Base-by-base conservation (phyloP, 1,140 invertebrate genomes). In the Brachionus paranguensis region DNA sequence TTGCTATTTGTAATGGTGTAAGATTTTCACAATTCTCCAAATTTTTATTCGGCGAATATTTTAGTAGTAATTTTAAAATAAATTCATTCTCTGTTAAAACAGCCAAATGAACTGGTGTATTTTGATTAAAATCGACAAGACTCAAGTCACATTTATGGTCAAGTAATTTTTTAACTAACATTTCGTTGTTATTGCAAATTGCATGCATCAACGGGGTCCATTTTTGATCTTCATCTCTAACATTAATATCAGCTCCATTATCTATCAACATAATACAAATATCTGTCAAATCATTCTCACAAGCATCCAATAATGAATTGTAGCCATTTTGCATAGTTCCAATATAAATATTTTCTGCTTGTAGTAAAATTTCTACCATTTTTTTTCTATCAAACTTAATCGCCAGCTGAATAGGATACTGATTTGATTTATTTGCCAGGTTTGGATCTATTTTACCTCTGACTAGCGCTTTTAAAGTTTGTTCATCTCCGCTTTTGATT, bases 191-290 rank as follows among this genome's bases (percentile, higher is more conserved):
- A 47, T 81, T 81, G 12, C 64, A 60, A 14, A 81, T 68, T 20
- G 78, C 78, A 64, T 64, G 53, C 78, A 81, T 64, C n/a, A 81
- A 20, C 12, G 78, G 50, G 2, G 78, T 81, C 78, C 72, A 76
- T 27, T 24, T 27, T 50, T 76, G 72, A 53, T 76, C 72, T 29
- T 76, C 43, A 47, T 76, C 72, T 8, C 11, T 27, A 10, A 27
- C 12, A 50, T 76, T 76, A 17, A 76, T 27, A 76, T 76, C 72
- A 76, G 72, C 72, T 12, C 72, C 72, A 47, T 76, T 76, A 50
- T 76, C 72, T 29, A 76, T 76, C 11, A 76, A n/a, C 20, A 76
- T 27, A 10, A 76, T 3, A 50, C 43, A 29, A 27, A 76, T 76
- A 10, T 76, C 72, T 5, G 72, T 76, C 43, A 76, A 27, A 76